Base-by-base conservation (phyloP, 2,797 vertebrate species). In the Apodemus agrarius region DNA sequence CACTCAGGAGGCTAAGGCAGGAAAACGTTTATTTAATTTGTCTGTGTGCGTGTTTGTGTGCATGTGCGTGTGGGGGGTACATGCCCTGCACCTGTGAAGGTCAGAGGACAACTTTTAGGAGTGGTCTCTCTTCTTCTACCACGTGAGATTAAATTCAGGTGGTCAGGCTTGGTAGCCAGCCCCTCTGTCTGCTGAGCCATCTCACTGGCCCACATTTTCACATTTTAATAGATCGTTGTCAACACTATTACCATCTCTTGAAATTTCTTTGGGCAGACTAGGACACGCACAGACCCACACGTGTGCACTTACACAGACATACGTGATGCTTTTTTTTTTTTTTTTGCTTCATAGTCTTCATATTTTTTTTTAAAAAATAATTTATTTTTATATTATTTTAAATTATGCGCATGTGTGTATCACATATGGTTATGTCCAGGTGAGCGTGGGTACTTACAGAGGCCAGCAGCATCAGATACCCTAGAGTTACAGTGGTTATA, bases 151-250 rank as follows among this genome's bases (percentile, higher is more conserved):
- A 24, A 74, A 40, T 10, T 40, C 72, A 72, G 69, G 72, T 40
- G 21, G 24, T 24, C 21, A 40, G 72, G 72, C 37, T 40, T 40
- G n/a, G 72, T 24, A 22, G 21, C 72, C 29, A 46, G 26, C 12
- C 7, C 49, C 46, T 63, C 95, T 54, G 57, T 83, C 19, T 75
- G 21, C 72, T 75, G 37, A 75, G 72, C 9, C 37, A 24, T 40
- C 72, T 75, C 37, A 75, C 37, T 40, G n/a, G 37, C 72, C 72
- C 72, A 40, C 2, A 40, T 40, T 43, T 40, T 75, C 24, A 43
- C 74, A 75, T 80, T 89, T 61, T 89, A 78, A 69, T 83, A 83
- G 54, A 26, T 86, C 90, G 83, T 37, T 82, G 49, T 40, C 72
- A 95, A 43, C 17, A 59, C 1, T 31, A 16, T 83, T 21, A 40